Base-by-base conservation (phyloP, 1,140 invertebrate genomes). In the Rhynchophorus ferrugineus region DNA sequence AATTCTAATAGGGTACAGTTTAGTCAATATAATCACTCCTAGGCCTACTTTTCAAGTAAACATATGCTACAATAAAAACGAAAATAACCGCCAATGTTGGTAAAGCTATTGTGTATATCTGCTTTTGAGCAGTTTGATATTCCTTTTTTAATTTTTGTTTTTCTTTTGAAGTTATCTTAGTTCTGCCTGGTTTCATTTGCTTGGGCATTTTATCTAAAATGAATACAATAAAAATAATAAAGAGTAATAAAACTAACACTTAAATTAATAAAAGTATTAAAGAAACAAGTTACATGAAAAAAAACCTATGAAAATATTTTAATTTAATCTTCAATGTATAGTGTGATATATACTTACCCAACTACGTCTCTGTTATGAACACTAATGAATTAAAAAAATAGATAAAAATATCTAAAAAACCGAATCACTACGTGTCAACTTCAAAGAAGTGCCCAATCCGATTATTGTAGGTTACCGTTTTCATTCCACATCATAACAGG, bases 91-190 rank as follows among this genome's bases (percentile, higher is more conserved):
- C 76, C 20, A 88, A 58, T 16, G 81, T 80, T 3, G 87, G 87
- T 52, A 90, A 63, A 17, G 84, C 87, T 29, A 90, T 71, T 0
- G 85, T 88, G 57, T 84, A 80, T 3, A 86, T 72, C 64, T 85
- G 78, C 61, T 84, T 80, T 56, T 87, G 84, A 57, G 83, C 84
- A 67, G 87, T 81, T 3, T 83, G 69, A 61, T 88, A 89, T 57
- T 90, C 87, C 66, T 84, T 84, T 69, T 86, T 89, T 18, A 87
- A 74, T 60, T 90, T 84, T 49, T 84, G 81, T 63, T 87, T 88
- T 66, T 91, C 86, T 67, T 83, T 85, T n/a, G 81, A 80, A 0
- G 82, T 85, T 73, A 90, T 86, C 71, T 89, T 90, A 19, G 81
- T 79, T 69, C 84, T 84, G 44, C 84, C 82, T 42, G 82, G 81